phyloP scores from a whole-genome alignment of 2,888 invertebrate species.

The Colletes collaris region DNA sequence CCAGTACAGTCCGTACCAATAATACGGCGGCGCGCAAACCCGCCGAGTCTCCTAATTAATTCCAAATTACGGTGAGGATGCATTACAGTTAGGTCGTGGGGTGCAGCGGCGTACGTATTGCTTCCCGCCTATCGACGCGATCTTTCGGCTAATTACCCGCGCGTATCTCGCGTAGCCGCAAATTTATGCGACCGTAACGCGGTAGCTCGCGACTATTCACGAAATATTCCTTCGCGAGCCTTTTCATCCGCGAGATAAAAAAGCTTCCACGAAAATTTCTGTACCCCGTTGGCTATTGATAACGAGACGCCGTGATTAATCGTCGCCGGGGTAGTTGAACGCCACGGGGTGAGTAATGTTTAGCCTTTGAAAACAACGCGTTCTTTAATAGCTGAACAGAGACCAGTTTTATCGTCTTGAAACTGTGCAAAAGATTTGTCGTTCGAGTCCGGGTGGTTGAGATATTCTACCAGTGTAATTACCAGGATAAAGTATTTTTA shows the following conservation, averaged over 20 bases:
- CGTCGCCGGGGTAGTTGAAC: not conserved
- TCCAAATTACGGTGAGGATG: constrained; percentile 35
- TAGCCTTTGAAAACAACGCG: too few species aligned
- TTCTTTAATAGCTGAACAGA: not conserved
- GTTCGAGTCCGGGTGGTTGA: too few species aligned
- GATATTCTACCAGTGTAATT: too few species aligned
- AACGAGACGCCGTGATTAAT: constrained; percentile 27
- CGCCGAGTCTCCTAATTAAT: constrained; percentile 41
- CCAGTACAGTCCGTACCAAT: too few species aligned
- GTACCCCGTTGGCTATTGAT: constrained; percentile 4
- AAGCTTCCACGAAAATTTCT: not conserved
- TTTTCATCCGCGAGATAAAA: not conserved
- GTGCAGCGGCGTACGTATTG: not conserved
- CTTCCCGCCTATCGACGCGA: not conserved
- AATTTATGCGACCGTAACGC: not conserved
- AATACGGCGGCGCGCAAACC: constrained; percentile 8
- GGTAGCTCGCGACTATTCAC: not conserved
- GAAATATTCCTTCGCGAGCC: not conserved
- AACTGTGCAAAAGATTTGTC: too few species aligned
- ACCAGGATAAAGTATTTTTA: too few species aligned
- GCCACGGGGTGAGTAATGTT: not conserved
- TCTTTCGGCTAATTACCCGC: constrained; percentile 24
- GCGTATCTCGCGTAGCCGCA: too few species aligned
- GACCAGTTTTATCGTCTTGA: too few species aligned
- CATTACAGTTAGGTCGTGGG: not conserved